Evolutionary conservation across 1,140 invertebrate species (phyloP), one percentile per base, ranked within the genome.

Genomic region (Rhynchophorus ferrugineus): DNA sequence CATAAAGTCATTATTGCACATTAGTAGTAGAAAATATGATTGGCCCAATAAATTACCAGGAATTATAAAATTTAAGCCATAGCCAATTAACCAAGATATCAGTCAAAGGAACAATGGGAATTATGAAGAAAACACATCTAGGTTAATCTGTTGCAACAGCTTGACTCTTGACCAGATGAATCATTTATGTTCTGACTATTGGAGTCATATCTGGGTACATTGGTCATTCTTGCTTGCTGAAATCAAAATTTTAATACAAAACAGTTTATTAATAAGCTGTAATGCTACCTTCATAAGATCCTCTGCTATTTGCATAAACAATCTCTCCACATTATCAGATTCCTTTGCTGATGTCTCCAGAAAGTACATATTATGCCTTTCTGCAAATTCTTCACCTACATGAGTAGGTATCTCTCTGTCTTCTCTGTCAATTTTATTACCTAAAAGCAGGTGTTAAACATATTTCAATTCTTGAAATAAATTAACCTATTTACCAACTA

Each of bases 311-410:
- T 95, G 91, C 79, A 91, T 87, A 73, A 97, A 97, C 44, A 97
- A 75, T 72, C 90, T 84, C 72, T 98, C 95, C 20, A 99, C 95
- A 76, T 98, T 98, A 62, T 95, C 91, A 21, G 93, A 91, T 73
- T 97, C 92, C 74, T 98, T 97, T 9, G 95, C 95, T 21, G 94
- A 98, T 18, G 95, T 98, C 78, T 99, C 95, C 67, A 98, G 82
- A 72, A 97, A 95, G 71, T 94, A 93, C 92, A 98, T 97, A 60
- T 91, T 89, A 70, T 96, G 90, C 59, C 87, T 79, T 67, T 91
- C 85, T 33, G 93, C 91, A 80, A 96, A 98, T 68, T 95, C 89
- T 73, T 95, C 89, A n/a, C 91, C 94, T 37, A 96, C 90, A 68
- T 90, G 84, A 8, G 84, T 83, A 5, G 93, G 93, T 65, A 98